Conservation (phyloP, 2,113 vertebrate genomes). For the Lanius ludovicianus region DNA sequence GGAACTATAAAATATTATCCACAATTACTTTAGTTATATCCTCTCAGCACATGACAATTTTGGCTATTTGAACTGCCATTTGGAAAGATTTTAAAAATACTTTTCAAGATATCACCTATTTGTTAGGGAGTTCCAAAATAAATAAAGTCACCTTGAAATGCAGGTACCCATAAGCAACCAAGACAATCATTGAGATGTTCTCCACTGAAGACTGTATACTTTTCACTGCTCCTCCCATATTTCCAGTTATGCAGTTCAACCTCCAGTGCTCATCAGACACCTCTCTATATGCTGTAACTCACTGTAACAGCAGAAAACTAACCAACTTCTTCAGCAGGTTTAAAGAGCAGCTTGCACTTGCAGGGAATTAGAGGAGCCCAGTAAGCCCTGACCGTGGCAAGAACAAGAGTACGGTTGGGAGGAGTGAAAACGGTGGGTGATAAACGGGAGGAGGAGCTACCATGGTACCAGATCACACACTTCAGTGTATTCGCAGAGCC, state of each 20-base stretch:
- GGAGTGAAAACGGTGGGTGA: not conserved
- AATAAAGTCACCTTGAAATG: not conserved
- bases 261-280: not conserved
- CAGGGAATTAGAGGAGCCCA: not conserved
- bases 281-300: not conserved
- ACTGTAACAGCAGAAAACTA: not conserved
- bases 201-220: not conserved
- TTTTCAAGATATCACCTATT: not conserved
- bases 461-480: fast-evolving
- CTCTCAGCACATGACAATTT: not conserved
- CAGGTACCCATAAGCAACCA: fast-evolving
- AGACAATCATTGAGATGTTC: not conserved
- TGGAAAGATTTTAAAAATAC: not conserved
- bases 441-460: not conserved
- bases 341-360: not conserved
- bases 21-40: not conserved
- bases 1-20: not conserved
- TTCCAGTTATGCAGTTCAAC: not conserved
- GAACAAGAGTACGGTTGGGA: not conserved
- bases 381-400: not conserved
- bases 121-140: not conserved
- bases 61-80: not conserved
- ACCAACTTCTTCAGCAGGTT: not conserved
- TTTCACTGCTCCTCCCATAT: not conserved
- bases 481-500: not conserved